Percentiles rank a stretch among this genome's conserved stretches.
These are phyloP conservation scores for Australoheros scitulus DNA, from an alignment of 2,113 vertebrate species.

Conservation along the genomic window DNA sequence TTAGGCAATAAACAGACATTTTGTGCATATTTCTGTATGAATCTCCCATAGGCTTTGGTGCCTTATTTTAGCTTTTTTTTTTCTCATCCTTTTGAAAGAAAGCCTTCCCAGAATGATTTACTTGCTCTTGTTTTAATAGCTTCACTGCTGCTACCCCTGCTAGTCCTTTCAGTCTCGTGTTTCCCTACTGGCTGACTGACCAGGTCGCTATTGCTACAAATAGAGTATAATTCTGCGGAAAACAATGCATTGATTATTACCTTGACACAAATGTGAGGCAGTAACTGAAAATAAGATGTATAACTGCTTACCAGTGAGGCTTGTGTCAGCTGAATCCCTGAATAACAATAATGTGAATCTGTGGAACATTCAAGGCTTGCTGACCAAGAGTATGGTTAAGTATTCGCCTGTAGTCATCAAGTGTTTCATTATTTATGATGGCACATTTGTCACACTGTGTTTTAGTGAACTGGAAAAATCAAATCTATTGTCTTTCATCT, in stretches of 20 bases:
- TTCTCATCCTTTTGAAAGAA: not conserved
- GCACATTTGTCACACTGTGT: not conserved
- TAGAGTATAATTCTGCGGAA: not conserved
- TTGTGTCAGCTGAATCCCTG: not conserved
- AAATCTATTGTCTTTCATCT: not conserved
- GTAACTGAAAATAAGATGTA: not conserved
- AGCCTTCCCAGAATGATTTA: not conserved
- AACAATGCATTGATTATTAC: not conserved
- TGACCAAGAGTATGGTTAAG: not conserved
- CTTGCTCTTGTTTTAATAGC: not conserved
- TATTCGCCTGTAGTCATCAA: not conserved
- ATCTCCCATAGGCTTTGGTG: not conserved
- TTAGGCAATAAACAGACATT: not conserved
- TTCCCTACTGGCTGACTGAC: not conserved
- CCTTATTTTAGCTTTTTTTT: no score
- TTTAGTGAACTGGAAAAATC: not conserved
- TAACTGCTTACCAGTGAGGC: not conserved
- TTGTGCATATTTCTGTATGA: not conserved
- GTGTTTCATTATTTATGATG: not conserved
- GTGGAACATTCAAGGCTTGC: not conserved
- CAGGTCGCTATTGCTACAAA: rapidly evolving
- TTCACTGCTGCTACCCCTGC: not conserved
- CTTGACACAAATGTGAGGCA: not conserved
- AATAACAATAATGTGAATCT: not conserved
- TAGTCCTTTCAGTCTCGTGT: not conserved